A percentile compares a stretch with the other conserved stretches of the same genome.
phyloP scores from a whole-genome alignment of 1,140 invertebrate species.

The Alviniconcha marisindica region DNA sequence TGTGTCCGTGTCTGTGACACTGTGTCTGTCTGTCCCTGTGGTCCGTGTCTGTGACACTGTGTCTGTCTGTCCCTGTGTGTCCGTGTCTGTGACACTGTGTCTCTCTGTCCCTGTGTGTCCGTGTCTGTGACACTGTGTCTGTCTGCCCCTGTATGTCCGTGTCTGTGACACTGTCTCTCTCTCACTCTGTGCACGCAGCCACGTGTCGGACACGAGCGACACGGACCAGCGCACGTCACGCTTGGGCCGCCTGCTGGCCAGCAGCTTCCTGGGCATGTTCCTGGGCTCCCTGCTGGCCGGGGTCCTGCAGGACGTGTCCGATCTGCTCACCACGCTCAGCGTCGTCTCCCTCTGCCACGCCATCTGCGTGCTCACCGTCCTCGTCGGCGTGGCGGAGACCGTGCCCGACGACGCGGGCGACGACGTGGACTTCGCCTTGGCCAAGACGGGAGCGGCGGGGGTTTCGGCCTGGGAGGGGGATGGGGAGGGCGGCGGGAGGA shows the following conservation, averaged over 20 bases:
- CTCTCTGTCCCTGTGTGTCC: too few relatives aligned
- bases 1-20: too few relatives aligned
- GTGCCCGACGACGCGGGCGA: slow-evolving; percentile 50
- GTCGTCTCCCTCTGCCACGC: slow-evolving; percentile 61
- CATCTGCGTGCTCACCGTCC: slow-evolving; percentile 55
- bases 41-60: too few relatives aligned
- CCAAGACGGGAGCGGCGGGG: too few relatives aligned
- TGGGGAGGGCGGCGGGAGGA: too few relatives aligned
- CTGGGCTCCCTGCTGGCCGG: slow-evolving; percentile 71
- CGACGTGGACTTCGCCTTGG: background rate
- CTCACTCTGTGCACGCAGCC: slow-evolving; percentile 51
- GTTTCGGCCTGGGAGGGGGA: background rate
- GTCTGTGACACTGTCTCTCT: too few relatives aligned
- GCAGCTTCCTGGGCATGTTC: slow-evolving; percentile 75
- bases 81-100: too few relatives aligned
- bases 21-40: too few relatives aligned
- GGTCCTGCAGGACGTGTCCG: slow-evolving; percentile 60
- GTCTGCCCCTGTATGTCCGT: too few relatives aligned
- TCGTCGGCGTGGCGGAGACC: slow-evolving; percentile 62
- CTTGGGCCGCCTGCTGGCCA: slow-evolving; percentile 71
- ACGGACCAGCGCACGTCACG: slow-evolving; percentile 64
- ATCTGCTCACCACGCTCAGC: slow-evolving; percentile 62
- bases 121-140: too few relatives aligned
- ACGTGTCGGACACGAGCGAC: slow-evolving; percentile 69
- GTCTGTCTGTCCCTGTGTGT: too few relatives aligned